Base-by-base conservation (phyloP, 2,797 vertebrate genomes). In the Gallirallus australis region DNA sequence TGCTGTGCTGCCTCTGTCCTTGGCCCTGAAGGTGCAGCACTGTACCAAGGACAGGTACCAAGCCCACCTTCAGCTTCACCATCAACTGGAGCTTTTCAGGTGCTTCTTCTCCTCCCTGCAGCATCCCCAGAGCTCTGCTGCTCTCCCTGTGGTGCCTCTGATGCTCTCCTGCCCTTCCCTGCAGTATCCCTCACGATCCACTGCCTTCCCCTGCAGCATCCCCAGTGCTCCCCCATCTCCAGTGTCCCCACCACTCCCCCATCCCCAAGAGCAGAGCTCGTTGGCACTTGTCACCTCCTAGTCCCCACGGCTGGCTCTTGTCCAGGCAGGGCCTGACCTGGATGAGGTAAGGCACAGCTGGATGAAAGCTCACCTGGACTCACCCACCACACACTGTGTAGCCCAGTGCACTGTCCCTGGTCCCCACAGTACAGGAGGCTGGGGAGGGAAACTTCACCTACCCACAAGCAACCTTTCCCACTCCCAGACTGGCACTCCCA, bases 321-420 rank as follows among this genome's bases (percentile, higher is more conserved):
- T 23, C 28, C 70, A 39, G 47, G 13, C 24, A 25, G 20, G 15
- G 68, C n/a, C n/a, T 75, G 47, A 33, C 21, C 31, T 37, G 31
- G 48, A 31, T 4, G 3, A 50, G 40, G 8, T 9, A 7, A 6
- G 25, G n/a, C 30, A 72, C 30, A 72, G 18, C 21, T 42, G 54
- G 28, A 24, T 25, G 31, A 45, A 35, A 27, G 53, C 11, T 59
- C 27, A 52, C 16, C 21, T 25, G 47, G 31, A 25, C 8, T 75
- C 19, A 57, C 9, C 30, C 24, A 23, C 19, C 24, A 47, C 0
- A 2, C 6, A 13, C 35, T 21, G 18, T 1, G 0, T 50, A 42
- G 13, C 35, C 35, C 25, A n/a, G 9, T 45, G 54, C 27, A 9
- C 2, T 11, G 21, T 8, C 21, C 35, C 13, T 0, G 1, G 42